Percentiles rank a stretch among this genome's conserved stretches.
These are phyloP conservation scores for Lypha dubia DNA, from an alignment of 2,888 invertebrate species.

Conservation along the genomic window DNA sequence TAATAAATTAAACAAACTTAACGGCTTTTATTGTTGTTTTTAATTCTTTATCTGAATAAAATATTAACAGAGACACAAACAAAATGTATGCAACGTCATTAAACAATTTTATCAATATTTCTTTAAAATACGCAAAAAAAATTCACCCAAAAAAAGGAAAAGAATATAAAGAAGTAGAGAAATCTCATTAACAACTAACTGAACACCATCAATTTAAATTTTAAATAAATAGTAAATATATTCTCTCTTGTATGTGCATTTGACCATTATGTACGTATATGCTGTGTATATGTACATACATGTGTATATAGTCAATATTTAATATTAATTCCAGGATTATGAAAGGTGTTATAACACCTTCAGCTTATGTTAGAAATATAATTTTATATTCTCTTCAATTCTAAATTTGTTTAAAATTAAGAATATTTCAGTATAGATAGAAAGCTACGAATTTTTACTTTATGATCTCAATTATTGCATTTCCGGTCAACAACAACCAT, in stretches of 20 bases:
- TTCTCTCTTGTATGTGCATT: background rate
- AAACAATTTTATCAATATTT: slow-evolving; percentile 46
- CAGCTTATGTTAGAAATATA: background rate
- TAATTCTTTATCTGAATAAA: slow-evolving; percentile 43
- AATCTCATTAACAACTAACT: slow-evolving; percentile 39
- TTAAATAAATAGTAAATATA: slow-evolving; percentile 31
- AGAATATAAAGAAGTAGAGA: slow-evolving; percentile 5
- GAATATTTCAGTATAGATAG: no score
- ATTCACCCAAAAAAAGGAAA: background rate
- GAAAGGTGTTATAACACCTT: background rate
- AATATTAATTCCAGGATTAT: background rate
- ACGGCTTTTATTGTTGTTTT: slow-evolving; percentile 59
- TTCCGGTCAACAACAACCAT: no score
- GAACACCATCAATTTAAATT: slow-evolving; percentile 30
- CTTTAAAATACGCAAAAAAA: slow-evolving; percentile 30
- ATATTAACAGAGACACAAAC: slow-evolving; percentile 35
- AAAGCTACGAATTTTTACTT: no score
- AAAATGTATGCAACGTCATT: slow-evolving; percentile 39
- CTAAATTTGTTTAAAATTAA: no score
- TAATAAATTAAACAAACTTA: slow-evolving; percentile 65
- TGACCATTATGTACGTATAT: background rate
- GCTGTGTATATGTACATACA: no score
- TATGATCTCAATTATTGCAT: no score
- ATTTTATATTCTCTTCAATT: no score
- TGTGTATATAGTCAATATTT: background rate